A percentile compares a stretch with the other conserved stretches of the same genome.
Evolutionary conservation across 2,113 vertebrate genomes (phyloP).

Genomic region (Alouatta palliata): DNA sequence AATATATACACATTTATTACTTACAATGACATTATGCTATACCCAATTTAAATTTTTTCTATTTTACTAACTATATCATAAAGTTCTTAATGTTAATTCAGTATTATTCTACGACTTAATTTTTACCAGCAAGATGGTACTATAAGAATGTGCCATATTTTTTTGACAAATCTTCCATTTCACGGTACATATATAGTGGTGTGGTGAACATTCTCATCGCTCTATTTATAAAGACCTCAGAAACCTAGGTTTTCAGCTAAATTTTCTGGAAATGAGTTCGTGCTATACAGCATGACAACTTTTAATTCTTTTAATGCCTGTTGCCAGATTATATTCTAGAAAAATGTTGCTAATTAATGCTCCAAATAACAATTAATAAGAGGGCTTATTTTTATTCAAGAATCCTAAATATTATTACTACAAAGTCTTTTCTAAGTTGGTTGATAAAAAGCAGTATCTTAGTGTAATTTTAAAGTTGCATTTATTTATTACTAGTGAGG

Average conservation of each 20-base stretch:
- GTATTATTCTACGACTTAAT: not conserved
- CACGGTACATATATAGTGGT: not conserved
- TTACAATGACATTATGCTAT: not conserved
- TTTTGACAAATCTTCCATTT: conserved; percentile 33
- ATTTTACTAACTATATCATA: not conserved
- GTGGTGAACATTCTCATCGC: not conserved
- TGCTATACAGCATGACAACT: not conserved
- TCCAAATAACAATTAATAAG: not conserved
- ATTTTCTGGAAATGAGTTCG: not conserved
- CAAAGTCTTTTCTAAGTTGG: not conserved
- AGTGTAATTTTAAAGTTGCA: not conserved
- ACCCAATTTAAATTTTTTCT: not conserved
- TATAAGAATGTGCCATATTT: not conserved
- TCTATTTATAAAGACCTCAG: not conserved
- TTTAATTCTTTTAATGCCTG: not conserved
- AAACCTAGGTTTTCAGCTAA: not conserved
- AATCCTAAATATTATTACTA: not conserved
- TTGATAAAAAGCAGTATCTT: not conserved
- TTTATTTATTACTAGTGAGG: not conserved
- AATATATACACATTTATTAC: not conserved
- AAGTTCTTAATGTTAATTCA: conserved; percentile 1
- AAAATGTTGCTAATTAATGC: not conserved
- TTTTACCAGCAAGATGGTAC: not conserved
- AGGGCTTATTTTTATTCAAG: not conserved
- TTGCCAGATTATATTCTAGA: not conserved